These are phyloP conservation scores for Ispidina picta DNA, from an alignment of 2,797 vertebrate genomes.

Conservation along the genomic window DNA sequence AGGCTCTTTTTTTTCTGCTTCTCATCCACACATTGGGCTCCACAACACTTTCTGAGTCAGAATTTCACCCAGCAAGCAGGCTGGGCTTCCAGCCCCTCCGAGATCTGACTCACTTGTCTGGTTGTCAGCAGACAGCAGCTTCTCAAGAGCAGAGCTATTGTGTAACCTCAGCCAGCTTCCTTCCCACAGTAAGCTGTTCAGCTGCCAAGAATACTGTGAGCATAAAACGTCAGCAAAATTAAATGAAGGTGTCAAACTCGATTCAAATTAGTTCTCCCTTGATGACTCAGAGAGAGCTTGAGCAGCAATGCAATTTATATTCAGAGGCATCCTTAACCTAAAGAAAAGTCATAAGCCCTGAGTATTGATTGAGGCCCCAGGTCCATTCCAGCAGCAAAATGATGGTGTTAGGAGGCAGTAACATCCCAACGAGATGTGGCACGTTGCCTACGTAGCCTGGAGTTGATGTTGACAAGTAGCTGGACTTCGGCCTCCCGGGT, in stretches of 20 bases:
- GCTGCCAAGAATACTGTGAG: neutral
- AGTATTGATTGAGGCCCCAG: neutral
- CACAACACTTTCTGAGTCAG: neutral
- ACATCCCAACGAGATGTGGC: neutral
- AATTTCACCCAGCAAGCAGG: neutral
- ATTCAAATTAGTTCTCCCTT: neutral
- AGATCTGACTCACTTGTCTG: neutral
- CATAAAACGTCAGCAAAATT: neutral
- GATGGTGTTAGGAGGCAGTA: neutral
- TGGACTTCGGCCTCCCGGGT: fast-evolving
- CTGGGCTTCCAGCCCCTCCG: neutral
- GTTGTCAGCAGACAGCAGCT: neutral
- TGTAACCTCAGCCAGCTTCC: neutral
- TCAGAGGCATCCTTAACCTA: neutral
- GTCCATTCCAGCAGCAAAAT: neutral
- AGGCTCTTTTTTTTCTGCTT: neutral
- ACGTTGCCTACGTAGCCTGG: neutral
- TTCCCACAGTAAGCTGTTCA: neutral
- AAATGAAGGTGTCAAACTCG: neutral
- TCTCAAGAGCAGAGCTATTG: neutral
- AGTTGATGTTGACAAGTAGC: neutral
- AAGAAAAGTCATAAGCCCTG: neutral
- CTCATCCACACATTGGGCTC: neutral
- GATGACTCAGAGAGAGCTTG: neutral
- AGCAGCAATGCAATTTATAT: neutral